Base-by-base conservation (phyloP, 2,888 invertebrate species). In the Hypena proboscidalis region DNA sequence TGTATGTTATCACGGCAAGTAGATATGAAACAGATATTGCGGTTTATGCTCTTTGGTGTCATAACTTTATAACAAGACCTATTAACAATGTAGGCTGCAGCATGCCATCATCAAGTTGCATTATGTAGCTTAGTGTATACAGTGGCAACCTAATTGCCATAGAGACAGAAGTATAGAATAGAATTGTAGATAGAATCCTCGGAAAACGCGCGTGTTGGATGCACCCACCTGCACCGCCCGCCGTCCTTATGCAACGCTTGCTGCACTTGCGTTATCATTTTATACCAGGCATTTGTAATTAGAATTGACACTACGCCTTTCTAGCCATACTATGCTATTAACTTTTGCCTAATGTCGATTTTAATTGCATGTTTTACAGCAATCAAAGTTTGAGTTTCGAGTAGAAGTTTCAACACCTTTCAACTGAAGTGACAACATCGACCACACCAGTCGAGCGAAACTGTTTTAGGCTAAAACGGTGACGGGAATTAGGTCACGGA, bases 261-360 rank as follows among this genome's bases (percentile, higher is more conserved):
- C 31, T 76, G 73, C 74, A 72, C 67, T 73, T 63, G 52, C 55
- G 44, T 70, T 77, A 74, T 74, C 58, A 69, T 65, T 74, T 74
- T 75, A 74, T 70, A 64, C 60, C 62, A 54, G 55, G 43, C 38
- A 54, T 55, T 56, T 47, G 44, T 52, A 55, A 56, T 61, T 56
- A 50, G 37, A 60, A 58, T 58, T 62, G 55, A 59, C 65, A 55
- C 39, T 33, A 40, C 17, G 31, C 8, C 31, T 23, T 23, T n/a
- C 22, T 8, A 13, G 13, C 11, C n/a, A 15, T 15, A 8, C 9
- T 19, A 19, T 33, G 8, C 1, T 4, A 21, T 22, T 8, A 10
- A 9, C 4, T 5, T n/a, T 22, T 14, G 14, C 3, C 4, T n/a
- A 15, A 29, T 8, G 13, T 13, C 26, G 7, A 29, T 5, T 4